Conservation (phyloP, 2,797 vertebrate species). For the Podarcis siculus region DNA sequence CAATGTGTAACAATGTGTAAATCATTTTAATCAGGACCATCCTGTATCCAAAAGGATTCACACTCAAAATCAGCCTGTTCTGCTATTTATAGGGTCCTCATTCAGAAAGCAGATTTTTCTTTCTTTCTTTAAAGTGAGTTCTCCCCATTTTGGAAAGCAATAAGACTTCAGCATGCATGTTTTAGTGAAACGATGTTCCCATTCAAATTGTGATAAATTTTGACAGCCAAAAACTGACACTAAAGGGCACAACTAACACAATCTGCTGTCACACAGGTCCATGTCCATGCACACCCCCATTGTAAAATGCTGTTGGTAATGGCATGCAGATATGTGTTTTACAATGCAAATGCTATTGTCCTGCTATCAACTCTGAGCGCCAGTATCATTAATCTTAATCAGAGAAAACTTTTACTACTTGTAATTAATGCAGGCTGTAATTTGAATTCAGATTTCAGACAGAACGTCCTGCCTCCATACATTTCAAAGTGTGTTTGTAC, state of each 20-base stretch:
- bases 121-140: background rate
- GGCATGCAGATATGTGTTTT: constrained; percentile 37
- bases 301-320: constrained; percentile 29
- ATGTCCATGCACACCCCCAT: constrained; percentile 1
- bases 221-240: background rate
- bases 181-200: background rate
- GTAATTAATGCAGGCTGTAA: constrained; percentile 59
- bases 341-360: constrained; percentile 37
- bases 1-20: constrained; percentile 44
- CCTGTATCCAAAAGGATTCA: constrained; percentile 44
- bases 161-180: background rate
- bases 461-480: constrained; percentile 44
- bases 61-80: constrained; percentile 52
- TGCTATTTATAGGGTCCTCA: constrained; percentile 44
- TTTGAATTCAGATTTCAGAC: constrained; percentile 59
- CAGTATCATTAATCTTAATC: constrained; percentile 66
- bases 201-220: constrained; percentile 7
- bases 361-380: constrained; percentile 48
- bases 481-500: constrained; percentile 57
- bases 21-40: constrained; percentile 60
- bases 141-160: constrained; percentile 13
- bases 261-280: background rate
- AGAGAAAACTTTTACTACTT: constrained; percentile 60
- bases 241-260: background rate
- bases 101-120: constrained; percentile 27